These are phyloP conservation scores for Sthenelais limicola DNA, from an alignment of 2,888 invertebrate genomes.

Conservation along the genomic window DNA sequence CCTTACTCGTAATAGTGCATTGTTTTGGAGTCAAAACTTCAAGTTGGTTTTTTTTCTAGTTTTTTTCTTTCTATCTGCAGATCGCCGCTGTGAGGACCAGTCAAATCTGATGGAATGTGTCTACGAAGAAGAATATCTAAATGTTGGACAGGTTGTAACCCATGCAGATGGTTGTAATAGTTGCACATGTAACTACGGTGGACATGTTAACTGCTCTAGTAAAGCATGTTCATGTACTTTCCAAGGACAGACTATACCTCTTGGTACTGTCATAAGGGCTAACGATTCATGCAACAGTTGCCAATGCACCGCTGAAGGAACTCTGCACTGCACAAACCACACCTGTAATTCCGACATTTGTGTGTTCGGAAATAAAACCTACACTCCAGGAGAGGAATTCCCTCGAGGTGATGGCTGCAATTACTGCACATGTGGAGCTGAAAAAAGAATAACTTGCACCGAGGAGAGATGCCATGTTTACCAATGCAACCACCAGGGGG, in stretches of 20 bases:
- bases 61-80: too few species aligned
- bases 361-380: neutral
- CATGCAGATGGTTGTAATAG: slow-evolving; percentile 3
- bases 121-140: neutral
- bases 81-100: slow-evolving; percentile 6
- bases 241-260: neutral
- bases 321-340: slow-evolving; percentile 7
- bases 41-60: too few species aligned
- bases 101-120: neutral
- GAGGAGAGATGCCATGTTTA: neutral
- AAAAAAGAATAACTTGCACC: neutral
- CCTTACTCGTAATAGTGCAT: too few species aligned
- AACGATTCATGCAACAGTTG: neutral
- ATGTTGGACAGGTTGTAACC: neutral
- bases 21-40: too few species aligned
- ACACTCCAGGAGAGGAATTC: neutral
- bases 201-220: neutral
- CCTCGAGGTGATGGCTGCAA: slow-evolving; percentile 11
- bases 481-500: neutral
- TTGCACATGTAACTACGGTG: slow-evolving; percentile 23
- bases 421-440: neutral
- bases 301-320: neutral
- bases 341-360: too few species aligned
- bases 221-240: slow-evolving; percentile 2
- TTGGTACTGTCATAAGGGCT: neutral